Conservation (phyloP, 1,140 invertebrate species). For the Drosophila persimilis region DNA sequence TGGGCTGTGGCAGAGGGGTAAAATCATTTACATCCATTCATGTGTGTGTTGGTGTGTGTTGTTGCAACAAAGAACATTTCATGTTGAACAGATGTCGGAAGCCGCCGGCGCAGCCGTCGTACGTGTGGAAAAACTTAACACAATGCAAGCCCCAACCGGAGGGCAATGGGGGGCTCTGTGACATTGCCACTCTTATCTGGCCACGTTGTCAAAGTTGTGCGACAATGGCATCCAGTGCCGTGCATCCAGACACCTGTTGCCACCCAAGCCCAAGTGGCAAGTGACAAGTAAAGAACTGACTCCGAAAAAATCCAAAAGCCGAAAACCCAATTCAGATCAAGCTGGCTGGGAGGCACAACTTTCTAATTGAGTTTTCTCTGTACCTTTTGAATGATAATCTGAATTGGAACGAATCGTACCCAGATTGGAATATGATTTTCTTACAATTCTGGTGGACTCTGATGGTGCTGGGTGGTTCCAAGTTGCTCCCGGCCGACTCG, state of each 20-base stretch:
- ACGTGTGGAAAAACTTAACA: conserved; percentile 66
- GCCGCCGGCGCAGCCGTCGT: conserved; percentile 68
- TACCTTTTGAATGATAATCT: conserved; percentile 25
- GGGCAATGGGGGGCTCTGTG: conserved; percentile 15
- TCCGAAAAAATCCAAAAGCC: neutral
- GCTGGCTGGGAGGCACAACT: neutral
- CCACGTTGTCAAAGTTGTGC: conserved; percentile 50
- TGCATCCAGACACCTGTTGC: conserved; percentile 43
- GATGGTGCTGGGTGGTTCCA: conserved; percentile 36
- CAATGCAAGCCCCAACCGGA: conserved; percentile 37
- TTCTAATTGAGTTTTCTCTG: conserved; percentile 8
- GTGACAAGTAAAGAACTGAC: neutral
- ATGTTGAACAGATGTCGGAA: conserved; percentile 80
- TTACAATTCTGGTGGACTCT: conserved; percentile 61
- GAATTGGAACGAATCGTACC: neutral
- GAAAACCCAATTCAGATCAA: conserved; percentile 1
- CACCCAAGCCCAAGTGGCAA: conserved; percentile 5
- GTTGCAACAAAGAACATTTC: conserved; percentile 72
- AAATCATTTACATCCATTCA: conserved; percentile 20
- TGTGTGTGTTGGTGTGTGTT: conserved; percentile 23
- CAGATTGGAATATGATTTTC: conserved; percentile 35
- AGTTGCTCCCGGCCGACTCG: neutral
- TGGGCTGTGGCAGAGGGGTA: neutral
- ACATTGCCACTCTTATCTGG: conserved; percentile 52
- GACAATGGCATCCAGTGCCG: neutral